Base-by-base conservation (phyloP, 2,113 vertebrate genomes). In the Malurus melanocephalus region DNA sequence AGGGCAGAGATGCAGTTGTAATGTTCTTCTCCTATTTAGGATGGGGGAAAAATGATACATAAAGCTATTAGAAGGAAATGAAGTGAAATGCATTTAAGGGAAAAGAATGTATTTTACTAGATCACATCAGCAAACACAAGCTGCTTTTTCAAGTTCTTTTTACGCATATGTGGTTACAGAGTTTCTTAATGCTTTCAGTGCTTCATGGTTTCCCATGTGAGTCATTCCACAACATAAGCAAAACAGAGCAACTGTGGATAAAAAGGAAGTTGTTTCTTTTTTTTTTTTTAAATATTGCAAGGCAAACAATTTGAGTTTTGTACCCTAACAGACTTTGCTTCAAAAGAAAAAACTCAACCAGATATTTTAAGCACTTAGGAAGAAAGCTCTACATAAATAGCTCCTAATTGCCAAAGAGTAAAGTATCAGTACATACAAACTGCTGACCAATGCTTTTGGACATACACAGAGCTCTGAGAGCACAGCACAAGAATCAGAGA, bases 1-100 rank as follows among this genome's bases (percentile, higher is more conserved):
- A 99, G 95, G 4, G 99, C 99, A 17, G 99, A 99, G 95, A 99
- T 99, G 92, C 98, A 99, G 96, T 99, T 99, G 96, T 98, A 99
- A 94, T 99, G 99, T 62, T 99, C 99, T 72, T 99, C 99, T 62
- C 99, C 99, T 99, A 2, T 93, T 88, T 4, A 60, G 17, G 46
- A 69, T 19, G 26, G n/a, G 15, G 51, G 14, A 83, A 38, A 76
- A 78, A 43, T 4, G 3, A 87, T 7, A 92, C 16, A 60, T 10
- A 94, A 51, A 61, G 71, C 20, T 75, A 20, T 74, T 4, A 68
- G 33, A 35, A 87, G 16, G 26, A 81, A 81, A 71, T 38, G 1
- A 42, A 56, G 28, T 59, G 33, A 77, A 89, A 80, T 30, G 43
- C 16, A 53, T 74, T 60, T 49, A 53, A 83, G 26, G 42, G 12